Evolutionary conservation across 2,888 invertebrate genomes (phyloP).

Genomic region (Anoncus sp.): DNA sequence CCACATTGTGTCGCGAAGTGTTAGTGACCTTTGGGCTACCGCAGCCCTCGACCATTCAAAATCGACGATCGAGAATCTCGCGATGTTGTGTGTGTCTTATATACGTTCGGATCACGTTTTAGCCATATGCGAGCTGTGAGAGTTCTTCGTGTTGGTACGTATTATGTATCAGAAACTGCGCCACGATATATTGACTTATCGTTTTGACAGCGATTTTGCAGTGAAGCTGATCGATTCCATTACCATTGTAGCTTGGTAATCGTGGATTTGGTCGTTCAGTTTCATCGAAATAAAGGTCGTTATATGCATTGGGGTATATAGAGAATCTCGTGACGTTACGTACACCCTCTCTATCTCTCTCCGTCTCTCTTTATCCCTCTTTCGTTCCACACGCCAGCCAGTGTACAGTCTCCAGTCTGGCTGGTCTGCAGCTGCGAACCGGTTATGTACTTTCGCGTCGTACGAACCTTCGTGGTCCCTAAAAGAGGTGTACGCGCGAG

Average conservation of each 20-base stretch:
- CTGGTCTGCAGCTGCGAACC: slow-evolving; percentile 81
- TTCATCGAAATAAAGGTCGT: slow-evolving; percentile 44
- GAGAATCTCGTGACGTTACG: slow-evolving; percentile 48
- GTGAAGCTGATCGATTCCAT: slow-evolving; percentile 50
- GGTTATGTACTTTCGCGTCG: slow-evolving; percentile 79
- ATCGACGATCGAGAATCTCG: slow-evolving; percentile 17
- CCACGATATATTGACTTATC: slow-evolving; percentile 16
- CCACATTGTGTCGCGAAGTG: background rate
- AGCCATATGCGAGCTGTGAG: slow-evolving; percentile 16
- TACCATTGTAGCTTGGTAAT: slow-evolving; percentile 43
- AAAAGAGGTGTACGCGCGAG: slow-evolving; percentile 55
- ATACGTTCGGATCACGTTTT: slow-evolving; percentile 39
- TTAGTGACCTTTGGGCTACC: slow-evolving; percentile 26
- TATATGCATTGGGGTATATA: slow-evolving; percentile 32
- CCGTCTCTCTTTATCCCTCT: slow-evolving; percentile 1
- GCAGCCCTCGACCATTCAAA: slow-evolving; percentile 6
- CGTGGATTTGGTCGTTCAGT: slow-evolving; percentile 22
- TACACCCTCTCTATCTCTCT: slow-evolving; percentile 4
- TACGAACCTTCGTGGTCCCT: slow-evolving; percentile 59
- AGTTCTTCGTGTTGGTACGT: background rate
- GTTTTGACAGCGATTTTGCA: slow-evolving; percentile 41
- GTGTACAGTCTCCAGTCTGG: slow-evolving; percentile 65
- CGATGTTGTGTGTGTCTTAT: slow-evolving; percentile 9
- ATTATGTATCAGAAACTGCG: slow-evolving; percentile 7
- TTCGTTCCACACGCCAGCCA: slow-evolving; percentile 50